Percentiles rank a stretch among this genome's conserved stretches.
Conservation (phyloP, 2,797 vertebrate species). For the Hyperoplus lanceolatus region DNA sequence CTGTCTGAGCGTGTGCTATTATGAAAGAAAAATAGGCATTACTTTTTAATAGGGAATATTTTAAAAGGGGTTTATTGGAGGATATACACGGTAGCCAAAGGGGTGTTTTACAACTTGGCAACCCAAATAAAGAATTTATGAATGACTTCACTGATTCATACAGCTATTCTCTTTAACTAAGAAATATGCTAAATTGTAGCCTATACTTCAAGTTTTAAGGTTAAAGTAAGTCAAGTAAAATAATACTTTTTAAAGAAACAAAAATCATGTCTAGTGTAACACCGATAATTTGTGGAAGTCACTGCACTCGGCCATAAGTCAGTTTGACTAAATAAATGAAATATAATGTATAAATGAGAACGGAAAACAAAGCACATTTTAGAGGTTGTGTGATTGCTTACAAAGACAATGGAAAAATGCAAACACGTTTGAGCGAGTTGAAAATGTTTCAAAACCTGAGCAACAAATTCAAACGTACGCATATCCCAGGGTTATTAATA, state of each 20-base stretch:
- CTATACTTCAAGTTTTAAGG: background rate
- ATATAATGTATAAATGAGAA: too few species aligned
- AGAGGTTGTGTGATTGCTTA: too few species aligned
- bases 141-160: slow-evolving; percentile 19
- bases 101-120: slow-evolving; percentile 11
- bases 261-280: too few species aligned
- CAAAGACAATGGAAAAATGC: too few species aligned
- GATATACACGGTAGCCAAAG: slow-evolving; percentile 13
- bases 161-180: background rate
- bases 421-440: too few species aligned
- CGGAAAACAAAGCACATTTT: too few species aligned
- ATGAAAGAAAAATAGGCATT: slow-evolving; percentile 18
- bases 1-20: background rate
- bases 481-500: background rate
- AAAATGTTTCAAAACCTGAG: background rate
- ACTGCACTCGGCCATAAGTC: too few species aligned
- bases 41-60: slow-evolving; percentile 34
- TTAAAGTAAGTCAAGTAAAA: background rate
- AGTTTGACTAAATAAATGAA: too few species aligned
- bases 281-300: too few species aligned
- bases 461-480: background rate
- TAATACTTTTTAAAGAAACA: too few species aligned
- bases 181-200: background rate
- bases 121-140: slow-evolving; percentile 24
- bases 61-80: slow-evolving; percentile 21